Percentiles rank a stretch among this genome's conserved stretches.
Conservation (phyloP, 2,113 vertebrate species). For the Coturnix japonica region DNA sequence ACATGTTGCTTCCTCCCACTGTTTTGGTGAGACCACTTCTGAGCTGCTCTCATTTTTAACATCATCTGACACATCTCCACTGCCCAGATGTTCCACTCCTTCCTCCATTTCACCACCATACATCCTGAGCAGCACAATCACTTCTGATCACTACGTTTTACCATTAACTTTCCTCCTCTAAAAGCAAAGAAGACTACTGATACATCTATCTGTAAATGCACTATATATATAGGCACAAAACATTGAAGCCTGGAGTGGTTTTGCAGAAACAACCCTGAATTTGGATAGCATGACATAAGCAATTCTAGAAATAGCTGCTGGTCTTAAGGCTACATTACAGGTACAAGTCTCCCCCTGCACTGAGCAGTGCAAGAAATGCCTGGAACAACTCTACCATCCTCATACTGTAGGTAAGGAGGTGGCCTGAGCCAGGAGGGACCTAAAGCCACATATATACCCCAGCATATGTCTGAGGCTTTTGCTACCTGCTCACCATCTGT, state of each 20-base stretch:
- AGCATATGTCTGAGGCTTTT: conserved; percentile 43
- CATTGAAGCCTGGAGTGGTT: conserved; percentile 52
- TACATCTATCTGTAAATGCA: neutral
- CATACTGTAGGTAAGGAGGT: neutral
- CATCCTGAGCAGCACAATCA: neutral
- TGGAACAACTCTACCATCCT: conserved; percentile 47
- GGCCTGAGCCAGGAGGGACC: conserved; percentile 50
- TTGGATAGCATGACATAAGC: conserved; percentile 25
- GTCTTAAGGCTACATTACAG: conserved; percentile 36
- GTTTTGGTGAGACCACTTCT: neutral
- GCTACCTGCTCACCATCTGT: conserved; percentile 37
- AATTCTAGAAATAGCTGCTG: conserved; percentile 56
- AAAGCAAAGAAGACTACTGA: neutral
- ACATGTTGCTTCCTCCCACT: neutral
- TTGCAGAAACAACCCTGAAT: conserved; percentile 17
- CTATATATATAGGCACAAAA: conserved; percentile 10
- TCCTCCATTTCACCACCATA: neutral
- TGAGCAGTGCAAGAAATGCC: conserved; percentile 9
- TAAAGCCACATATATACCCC: conserved; percentile 41
- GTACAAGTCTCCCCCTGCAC: neutral
- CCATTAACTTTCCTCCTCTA: neutral
- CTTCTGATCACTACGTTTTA: neutral
- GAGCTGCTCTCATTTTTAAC: neutral
- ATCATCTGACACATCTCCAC: neutral
- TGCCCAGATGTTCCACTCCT: neutral